A percentile compares a stretch with the other conserved stretches of the same genome.
Evolutionary conservation across 1,140 invertebrate species (phyloP).

Genomic region (Apis cerana): DNA sequence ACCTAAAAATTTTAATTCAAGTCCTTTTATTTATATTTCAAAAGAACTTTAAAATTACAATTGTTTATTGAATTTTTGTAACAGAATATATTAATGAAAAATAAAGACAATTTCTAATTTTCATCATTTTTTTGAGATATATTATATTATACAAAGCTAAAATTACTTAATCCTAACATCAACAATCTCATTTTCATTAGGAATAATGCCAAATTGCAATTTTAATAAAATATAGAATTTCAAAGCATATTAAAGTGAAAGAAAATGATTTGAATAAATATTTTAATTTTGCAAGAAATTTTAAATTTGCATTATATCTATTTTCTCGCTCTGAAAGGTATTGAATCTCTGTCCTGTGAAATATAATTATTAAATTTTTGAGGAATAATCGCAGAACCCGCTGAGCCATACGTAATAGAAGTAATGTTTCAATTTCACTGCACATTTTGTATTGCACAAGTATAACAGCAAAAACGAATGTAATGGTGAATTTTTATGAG

Average conservation of each 20-base stretch:
- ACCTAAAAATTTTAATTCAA: no score
- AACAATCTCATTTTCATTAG: neutral
- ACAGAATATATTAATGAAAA: no score
- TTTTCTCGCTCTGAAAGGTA: slow-evolving; percentile 5
- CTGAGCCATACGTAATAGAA: slow-evolving; percentile 10
- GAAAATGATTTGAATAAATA: neutral
- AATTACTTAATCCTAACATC: no score
- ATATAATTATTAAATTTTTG: slow-evolving; percentile 38
- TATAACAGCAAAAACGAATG: slow-evolving; percentile 23
- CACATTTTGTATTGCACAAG: slow-evolving; percentile 15
- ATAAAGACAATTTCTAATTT: no score
- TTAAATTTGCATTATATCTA: neutral
- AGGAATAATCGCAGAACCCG: neutral
- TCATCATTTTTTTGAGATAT: no score
- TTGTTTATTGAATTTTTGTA: no score
- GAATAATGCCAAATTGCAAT: neutral
- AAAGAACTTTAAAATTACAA: no score
- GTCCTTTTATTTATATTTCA: no score
- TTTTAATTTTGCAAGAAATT: neutral
- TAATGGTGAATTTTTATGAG: slow-evolving; percentile 32
- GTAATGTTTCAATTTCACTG: slow-evolving; percentile 32
- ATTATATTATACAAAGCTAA: neutral
- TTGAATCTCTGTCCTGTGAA: neutral
- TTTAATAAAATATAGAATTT: neutral
- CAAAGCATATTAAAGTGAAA: neutral